Percentiles rank a stretch among this genome's conserved stretches.
phyloP scores from a whole-genome alignment of 2,113 vertebrate genomes.

The Anhinga rufa region DNA sequence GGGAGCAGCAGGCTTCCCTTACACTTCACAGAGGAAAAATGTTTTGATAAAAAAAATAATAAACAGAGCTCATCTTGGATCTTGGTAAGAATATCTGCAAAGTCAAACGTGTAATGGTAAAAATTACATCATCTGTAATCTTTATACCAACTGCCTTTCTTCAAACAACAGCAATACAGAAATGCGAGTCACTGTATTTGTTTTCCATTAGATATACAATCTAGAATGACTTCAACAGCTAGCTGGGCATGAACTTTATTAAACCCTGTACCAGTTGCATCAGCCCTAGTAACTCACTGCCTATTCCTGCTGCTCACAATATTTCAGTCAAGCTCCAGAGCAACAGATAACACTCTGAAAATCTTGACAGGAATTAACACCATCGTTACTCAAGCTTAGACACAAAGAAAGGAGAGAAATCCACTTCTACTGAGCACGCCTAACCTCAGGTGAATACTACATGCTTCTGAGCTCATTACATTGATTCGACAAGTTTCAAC shows the following conservation, averaged over 20 bases:
- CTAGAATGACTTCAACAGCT: slow-evolving; percentile 8
- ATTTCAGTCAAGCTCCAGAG: neutral
- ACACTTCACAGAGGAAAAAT: slow-evolving; percentile 19
- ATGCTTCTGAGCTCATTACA: neutral
- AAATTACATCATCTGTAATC: slow-evolving; percentile 61
- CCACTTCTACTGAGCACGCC: neutral
- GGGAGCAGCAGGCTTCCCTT: neutral
- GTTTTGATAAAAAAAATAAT: slow-evolving; percentile 36
- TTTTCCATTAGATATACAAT: slow-evolving; percentile 48
- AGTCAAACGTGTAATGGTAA: slow-evolving; percentile 37
- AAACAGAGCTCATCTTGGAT: slow-evolving; percentile 43
- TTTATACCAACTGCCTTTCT: slow-evolving; percentile 56
- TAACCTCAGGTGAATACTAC: neutral
- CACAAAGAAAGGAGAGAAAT: neutral
- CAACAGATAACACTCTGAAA: neutral
- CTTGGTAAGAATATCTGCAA: slow-evolving; percentile 13
- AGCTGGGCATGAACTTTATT: slow-evolving; percentile 18
- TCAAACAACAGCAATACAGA: slow-evolving; percentile 43
- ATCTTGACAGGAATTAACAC: neutral
- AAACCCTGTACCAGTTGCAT: neutral
- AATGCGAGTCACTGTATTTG: slow-evolving; percentile 20
- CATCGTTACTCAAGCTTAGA: neutral
- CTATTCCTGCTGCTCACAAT: neutral
- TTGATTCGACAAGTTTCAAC: neutral
- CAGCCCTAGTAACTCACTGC: neutral